Evolutionary conservation across 2,888 invertebrate species (phyloP).

Genomic region (Drosophila peninsularis): DNA sequence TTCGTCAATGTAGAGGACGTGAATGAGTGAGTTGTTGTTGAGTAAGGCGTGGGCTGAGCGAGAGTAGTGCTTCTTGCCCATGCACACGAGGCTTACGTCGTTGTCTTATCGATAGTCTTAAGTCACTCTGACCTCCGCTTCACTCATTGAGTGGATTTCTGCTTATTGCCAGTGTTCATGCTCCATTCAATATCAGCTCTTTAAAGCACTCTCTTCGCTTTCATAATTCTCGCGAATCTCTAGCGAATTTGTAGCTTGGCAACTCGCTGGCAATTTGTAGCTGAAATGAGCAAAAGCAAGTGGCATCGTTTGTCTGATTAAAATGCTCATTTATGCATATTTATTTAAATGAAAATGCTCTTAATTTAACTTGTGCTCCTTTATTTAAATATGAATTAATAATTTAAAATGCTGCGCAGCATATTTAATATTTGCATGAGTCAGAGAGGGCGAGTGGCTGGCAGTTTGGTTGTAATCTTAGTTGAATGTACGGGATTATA

Average conservation of each 20-base stretch:
- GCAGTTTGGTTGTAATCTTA: conserved; percentile 59
- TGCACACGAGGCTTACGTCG: too few relatives aligned
- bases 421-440: conserved; percentile 58
- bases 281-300: conserved; percentile 39
- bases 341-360: conserved; percentile 77
- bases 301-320: conserved; percentile 44
- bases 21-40: too few relatives aligned
- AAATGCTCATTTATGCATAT: conserved; percentile 62
- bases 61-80: too few relatives aligned
- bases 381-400: conserved; percentile 74
- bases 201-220: too few relatives aligned
- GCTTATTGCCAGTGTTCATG: too few relatives aligned
- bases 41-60: too few relatives aligned
- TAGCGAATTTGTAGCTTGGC: conserved; percentile 6
- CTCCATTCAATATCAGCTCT: too few relatives aligned
- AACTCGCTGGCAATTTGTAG: conserved; percentile 15
- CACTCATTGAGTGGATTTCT: too few relatives aligned
- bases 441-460: not conserved
- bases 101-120: too few relatives aligned
- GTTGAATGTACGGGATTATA: conserved; percentile 66
- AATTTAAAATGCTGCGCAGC: conserved; percentile 67
- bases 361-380: conserved; percentile 73
- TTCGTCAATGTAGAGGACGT: not conserved
- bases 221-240: not conserved
- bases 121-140: too few relatives aligned